These are phyloP conservation scores for Sericinus montela DNA, from an alignment of 2,888 invertebrate species.

Conservation along the genomic window DNA sequence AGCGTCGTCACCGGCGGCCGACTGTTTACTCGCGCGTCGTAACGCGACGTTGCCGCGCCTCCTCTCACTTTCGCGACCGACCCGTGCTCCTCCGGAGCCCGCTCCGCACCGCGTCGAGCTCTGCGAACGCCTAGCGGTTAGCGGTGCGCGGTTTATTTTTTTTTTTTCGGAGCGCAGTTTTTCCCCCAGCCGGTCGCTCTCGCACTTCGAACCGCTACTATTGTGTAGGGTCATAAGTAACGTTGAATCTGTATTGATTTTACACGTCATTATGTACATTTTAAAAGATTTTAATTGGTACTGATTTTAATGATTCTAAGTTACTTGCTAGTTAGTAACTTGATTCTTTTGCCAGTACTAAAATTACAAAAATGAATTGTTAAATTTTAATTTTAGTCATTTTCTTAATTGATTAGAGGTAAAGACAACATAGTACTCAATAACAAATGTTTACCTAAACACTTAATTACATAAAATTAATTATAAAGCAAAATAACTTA, in stretches of 20 bases:
- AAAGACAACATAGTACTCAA: too few relatives aligned
- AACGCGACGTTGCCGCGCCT: constrained; percentile 72
- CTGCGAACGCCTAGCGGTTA: constrained; percentile 46
- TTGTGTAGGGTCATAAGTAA: constrained; percentile 40
- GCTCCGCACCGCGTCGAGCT: constrained; percentile 38
- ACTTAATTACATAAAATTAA: too few relatives aligned
- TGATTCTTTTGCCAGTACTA: too few relatives aligned
- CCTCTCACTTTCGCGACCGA: constrained; percentile 75
- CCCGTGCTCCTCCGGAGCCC: constrained; percentile 47
- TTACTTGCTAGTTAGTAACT: too few relatives aligned
- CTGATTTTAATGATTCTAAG: too few relatives aligned
- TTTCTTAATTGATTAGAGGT: too few relatives aligned
- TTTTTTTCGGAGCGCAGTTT: constrained; percentile 67
- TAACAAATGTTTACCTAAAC: too few relatives aligned
- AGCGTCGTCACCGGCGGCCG: constrained; percentile 44
- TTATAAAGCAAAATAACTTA: too few relatives aligned
- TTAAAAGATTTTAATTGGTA: too few relatives aligned
- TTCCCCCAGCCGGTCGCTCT: constrained; percentile 60
- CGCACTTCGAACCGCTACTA: constrained; percentile 45
- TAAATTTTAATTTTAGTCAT: too few relatives aligned
- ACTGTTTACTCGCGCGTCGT: constrained; percentile 73
- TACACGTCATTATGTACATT: too few relatives aligned
- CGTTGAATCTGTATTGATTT: not conserved
- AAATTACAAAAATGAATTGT: too few relatives aligned
- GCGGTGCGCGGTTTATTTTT: constrained; percentile 67